Evolutionary conservation across 2,113 vertebrate species (phyloP).

Genomic region (Protobothrops flavoviridis): DNA sequence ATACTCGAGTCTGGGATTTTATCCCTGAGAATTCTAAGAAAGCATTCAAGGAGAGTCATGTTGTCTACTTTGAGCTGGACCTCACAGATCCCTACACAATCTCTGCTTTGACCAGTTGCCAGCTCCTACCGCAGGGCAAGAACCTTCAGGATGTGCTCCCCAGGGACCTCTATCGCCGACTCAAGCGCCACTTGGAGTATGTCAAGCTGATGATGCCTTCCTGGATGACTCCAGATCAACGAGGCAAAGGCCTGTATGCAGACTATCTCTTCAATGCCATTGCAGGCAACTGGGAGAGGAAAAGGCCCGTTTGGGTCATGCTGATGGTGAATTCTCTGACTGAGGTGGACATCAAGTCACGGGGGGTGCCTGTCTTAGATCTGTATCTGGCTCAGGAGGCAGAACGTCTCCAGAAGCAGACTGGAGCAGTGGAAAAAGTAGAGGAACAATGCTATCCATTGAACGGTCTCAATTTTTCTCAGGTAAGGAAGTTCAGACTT

Average conservation of each 20-base stretch:
- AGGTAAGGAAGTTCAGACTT: slow-evolving; percentile 72
- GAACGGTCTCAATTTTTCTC: slow-evolving; percentile 88
- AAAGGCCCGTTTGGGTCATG: slow-evolving; percentile 89
- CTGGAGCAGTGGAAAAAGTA: slow-evolving; percentile 85
- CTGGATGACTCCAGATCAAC: slow-evolving; percentile 89
- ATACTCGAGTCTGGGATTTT: slow-evolving; percentile 87
- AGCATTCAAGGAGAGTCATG: slow-evolving; percentile 85
- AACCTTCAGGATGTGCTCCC: slow-evolving; percentile 86
- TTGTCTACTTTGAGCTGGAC: slow-evolving; percentile 87
- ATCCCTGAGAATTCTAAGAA: slow-evolving; percentile 87
- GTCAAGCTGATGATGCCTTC: slow-evolving; percentile 88
- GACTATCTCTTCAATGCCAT: slow-evolving; percentile 92
- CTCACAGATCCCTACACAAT: slow-evolving; percentile 84
- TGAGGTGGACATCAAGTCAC: slow-evolving; percentile 81
- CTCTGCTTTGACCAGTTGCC: slow-evolving; percentile 83
- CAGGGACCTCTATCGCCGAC: slow-evolving; percentile 76
- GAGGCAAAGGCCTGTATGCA: slow-evolving; percentile 83
- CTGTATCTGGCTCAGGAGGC: slow-evolving; percentile 89
- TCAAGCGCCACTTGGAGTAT: slow-evolving; percentile 85
- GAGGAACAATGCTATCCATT: slow-evolving; percentile 89
- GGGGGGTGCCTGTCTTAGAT: slow-evolving; percentile 83
- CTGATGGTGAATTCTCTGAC: slow-evolving; percentile 90
- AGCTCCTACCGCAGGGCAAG: slow-evolving; percentile 82
- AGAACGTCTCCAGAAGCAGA: slow-evolving; percentile 82
- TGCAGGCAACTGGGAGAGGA: slow-evolving; percentile 87